Percentiles rank a stretch among this genome's conserved stretches.
These are phyloP conservation scores for Galemys pyrenaicus DNA, from an alignment of 2,113 vertebrate species.

Conservation along the genomic window DNA sequence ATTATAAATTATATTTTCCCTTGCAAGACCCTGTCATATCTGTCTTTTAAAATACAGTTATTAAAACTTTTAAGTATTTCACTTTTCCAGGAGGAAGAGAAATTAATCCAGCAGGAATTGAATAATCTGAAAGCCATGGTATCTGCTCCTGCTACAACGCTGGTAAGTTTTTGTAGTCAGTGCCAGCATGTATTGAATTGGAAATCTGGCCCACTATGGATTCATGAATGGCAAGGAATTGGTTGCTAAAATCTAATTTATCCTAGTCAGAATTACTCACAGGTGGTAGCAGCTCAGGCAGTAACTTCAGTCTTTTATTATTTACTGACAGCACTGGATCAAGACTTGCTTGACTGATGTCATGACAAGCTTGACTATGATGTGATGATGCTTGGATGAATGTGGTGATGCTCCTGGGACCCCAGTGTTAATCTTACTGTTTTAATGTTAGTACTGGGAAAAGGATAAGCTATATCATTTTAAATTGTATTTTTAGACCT, in stretches of 20 bases:
- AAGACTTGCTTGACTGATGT: not conserved
- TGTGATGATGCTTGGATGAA: not conserved
- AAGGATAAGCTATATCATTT: not conserved
- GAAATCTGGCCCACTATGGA: not conserved
- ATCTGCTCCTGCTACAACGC: slow-evolving; percentile 92
- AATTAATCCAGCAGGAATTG: slow-evolving; percentile 94
- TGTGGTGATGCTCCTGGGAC: not conserved
- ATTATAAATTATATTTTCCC: not conserved
- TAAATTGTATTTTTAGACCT: not conserved
- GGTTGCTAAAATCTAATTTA: slow-evolving; percentile 6
- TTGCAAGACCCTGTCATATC: not conserved
- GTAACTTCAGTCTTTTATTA: slow-evolving; percentile 28
- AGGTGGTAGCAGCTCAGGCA: not conserved
- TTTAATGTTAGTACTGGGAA: not conserved
- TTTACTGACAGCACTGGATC: not conserved
- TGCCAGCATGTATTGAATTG: not conserved
- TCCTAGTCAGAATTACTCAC: not conserved
- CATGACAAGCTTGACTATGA: too few species aligned
- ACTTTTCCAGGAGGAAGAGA: slow-evolving; percentile 94
- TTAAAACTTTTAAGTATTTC: not conserved
- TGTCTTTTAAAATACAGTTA: not conserved
- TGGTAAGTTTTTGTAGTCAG: slow-evolving; percentile 85
- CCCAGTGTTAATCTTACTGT: not conserved
- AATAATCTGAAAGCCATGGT: slow-evolving; percentile 92
- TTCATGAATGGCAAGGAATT: not conserved